Conservation (phyloP, 2,113 vertebrate species). For the Heloderma charlesbogerti region DNA sequence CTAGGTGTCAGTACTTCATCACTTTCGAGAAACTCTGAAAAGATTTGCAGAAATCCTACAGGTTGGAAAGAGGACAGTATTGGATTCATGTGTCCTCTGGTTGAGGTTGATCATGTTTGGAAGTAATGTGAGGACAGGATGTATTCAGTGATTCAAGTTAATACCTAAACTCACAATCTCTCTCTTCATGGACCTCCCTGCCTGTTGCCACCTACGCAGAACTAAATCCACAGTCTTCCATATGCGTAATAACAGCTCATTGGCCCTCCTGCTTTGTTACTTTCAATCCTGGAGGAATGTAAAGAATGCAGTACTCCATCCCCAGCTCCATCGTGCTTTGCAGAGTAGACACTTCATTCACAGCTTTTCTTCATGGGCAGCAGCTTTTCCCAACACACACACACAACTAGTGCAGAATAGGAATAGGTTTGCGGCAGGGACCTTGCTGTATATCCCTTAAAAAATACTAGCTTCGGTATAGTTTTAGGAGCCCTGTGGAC, state of each 20-base stretch:
- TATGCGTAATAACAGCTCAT: constrained; percentile 33
- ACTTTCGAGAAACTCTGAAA: neutral
- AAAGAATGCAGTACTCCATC: neutral
- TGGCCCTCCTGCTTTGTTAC: constrained; percentile 19
- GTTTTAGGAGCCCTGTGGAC: neutral
- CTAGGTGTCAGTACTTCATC: constrained; percentile 74
- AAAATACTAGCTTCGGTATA: neutral
- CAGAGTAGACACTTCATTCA: neutral
- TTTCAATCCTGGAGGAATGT: constrained; percentile 36
- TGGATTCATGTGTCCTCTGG: constrained; percentile 10
- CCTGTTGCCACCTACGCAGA: neutral
- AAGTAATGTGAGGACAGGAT: constrained; percentile 11
- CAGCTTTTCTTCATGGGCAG: neutral
- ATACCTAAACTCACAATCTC: neutral
- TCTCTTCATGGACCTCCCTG: neutral
- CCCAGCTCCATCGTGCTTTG: neutral
- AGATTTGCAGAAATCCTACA: neutral
- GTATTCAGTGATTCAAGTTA: neutral
- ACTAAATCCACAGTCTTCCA: neutral
- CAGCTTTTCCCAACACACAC: neutral
- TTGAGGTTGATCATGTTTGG: constrained; percentile 40
- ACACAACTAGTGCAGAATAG: too few species aligned
- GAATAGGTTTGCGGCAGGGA: too few species aligned
- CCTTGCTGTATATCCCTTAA: neutral
- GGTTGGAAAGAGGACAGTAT: constrained; percentile 30